phyloP scores from a whole-genome alignment of 2,888 invertebrate species.

The Cotesia congregata region DNA sequence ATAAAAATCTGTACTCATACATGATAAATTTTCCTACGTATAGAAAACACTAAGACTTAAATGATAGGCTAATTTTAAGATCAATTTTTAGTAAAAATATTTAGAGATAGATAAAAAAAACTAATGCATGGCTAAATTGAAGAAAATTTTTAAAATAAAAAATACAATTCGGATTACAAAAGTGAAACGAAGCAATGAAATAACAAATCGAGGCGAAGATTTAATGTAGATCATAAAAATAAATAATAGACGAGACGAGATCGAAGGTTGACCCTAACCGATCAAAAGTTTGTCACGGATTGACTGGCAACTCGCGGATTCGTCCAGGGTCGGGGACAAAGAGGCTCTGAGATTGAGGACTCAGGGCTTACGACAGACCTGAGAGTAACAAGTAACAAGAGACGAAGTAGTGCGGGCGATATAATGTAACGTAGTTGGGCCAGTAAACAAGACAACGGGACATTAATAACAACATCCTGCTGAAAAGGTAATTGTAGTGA shows the following conservation, averaged over 20 bases:
- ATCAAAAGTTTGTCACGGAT: neutral
- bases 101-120: too few species aligned
- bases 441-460: conserved; percentile 41
- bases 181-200: neutral
- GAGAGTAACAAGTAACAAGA: neutral
- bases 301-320: neutral
- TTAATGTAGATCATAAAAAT: neutral
- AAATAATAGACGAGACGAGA: neutral
- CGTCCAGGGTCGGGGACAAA: neutral
- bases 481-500: conserved; percentile 39
- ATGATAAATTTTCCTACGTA: too few species aligned
- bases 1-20: too few species aligned
- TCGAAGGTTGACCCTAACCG: neutral
- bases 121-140: too few species aligned
- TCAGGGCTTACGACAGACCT: neutral
- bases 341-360: neutral
- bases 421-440: neutral
- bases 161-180: conserved; percentile 19
- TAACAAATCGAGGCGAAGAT: conserved; percentile 24
- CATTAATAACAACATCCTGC: conserved; percentile 43
- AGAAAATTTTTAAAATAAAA: too few species aligned
- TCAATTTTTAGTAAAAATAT: too few species aligned
- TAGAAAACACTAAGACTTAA: too few species aligned
- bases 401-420: neutral
- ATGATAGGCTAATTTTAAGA: too few species aligned